Conservation (phyloP, 2,113 vertebrate genomes). For the Turnix velox region DNA sequence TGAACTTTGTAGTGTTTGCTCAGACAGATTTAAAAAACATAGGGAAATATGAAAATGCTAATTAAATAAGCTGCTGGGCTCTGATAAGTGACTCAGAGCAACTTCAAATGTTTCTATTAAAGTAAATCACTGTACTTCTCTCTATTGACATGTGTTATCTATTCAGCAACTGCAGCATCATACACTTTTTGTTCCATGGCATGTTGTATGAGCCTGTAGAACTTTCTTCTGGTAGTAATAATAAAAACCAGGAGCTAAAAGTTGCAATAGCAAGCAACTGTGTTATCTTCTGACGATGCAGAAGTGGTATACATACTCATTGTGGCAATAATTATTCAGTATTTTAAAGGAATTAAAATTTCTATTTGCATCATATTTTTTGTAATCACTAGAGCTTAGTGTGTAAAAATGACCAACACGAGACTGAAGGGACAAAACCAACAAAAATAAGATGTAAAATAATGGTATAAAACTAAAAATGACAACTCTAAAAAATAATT, state of each 20-base stretch:
- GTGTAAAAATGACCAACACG: neutral
- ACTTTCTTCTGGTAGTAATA: neutral
- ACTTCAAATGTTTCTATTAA: constrained; percentile 56
- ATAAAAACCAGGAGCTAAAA: neutral
- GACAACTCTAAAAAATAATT: neutral
- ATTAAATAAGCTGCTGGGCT: constrained; percentile 59
- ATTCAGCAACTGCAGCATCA: neutral
- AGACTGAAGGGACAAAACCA: neutral
- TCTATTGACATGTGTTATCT: constrained; percentile 32
- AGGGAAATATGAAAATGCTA: constrained; percentile 58
- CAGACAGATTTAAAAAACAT: constrained; percentile 22
- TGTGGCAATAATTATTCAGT: neutral
- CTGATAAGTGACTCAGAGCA: constrained; percentile 59
- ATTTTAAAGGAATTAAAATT: neutral
- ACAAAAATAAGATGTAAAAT: neutral
- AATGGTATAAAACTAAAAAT: neutral
- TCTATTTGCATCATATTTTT: neutral
- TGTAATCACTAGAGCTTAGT: neutral
- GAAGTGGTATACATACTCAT: neutral
- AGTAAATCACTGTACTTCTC: constrained; percentile 22
- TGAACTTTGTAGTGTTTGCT: constrained; percentile 23
- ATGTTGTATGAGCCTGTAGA: neutral
- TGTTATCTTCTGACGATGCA: neutral
- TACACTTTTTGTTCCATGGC: neutral
- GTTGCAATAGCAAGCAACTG: neutral